Conservation (phyloP, 2,888 invertebrate species). For the Caenorhabditis imperialis region DNA sequence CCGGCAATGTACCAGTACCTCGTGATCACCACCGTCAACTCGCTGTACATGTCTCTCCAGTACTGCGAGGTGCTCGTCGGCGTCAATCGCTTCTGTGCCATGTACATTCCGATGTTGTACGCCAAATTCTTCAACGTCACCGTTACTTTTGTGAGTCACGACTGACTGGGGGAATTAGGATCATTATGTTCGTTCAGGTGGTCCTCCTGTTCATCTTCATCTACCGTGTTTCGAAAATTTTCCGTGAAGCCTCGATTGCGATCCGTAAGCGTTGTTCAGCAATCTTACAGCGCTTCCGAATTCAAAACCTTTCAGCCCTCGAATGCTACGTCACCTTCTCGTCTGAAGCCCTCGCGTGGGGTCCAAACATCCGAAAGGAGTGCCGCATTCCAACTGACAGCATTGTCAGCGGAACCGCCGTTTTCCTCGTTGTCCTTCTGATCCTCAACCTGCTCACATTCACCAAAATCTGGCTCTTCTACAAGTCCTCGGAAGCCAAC, state of each 20-base stretch:
- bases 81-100: slow-evolving; percentile 15
- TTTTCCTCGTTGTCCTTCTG: slow-evolving; percentile 8
- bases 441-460: slow-evolving; percentile 19
- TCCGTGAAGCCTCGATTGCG: no score
- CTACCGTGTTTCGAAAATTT: no score
- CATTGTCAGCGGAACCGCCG: slow-evolving; percentile 11
- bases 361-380: slow-evolving; percentile 13
- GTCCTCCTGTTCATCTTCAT: no score
- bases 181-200: background rate
- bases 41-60: slow-evolving; percentile 7
- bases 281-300: no score
- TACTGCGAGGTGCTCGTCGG: slow-evolving; percentile 13
- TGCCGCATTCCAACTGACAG: slow-evolving; percentile 6
- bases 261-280: no score
- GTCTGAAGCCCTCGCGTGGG: background rate
- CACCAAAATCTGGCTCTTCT: slow-evolving; percentile 24
- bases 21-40: slow-evolving; percentile 12
- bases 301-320: background rate
- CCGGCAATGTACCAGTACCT: no score
- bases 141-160: slow-evolving; percentile 6
- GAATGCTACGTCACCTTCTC: slow-evolving; percentile 14
- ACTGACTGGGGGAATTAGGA: background rate
- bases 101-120: slow-evolving; percentile 18
- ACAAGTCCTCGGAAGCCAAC: slow-evolving; percentile 12
- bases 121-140: slow-evolving; percentile 9